Evolutionary conservation across 2,113 vertebrate genomes (phyloP).

Genomic region (Puntigrus tetrazona): DNA sequence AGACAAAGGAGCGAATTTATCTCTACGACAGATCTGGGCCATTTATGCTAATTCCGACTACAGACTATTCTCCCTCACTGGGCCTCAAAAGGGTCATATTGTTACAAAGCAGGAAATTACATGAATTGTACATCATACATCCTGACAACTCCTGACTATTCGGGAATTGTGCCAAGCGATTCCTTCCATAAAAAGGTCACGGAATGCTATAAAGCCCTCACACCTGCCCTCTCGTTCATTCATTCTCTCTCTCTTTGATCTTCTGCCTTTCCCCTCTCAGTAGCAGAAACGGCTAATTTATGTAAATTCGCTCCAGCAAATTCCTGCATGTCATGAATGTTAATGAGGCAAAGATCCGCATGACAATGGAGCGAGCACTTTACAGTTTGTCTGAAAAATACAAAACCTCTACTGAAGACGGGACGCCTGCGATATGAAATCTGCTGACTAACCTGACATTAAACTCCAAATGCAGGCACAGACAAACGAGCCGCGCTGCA

Average conservation of each 20-base stretch:
- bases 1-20: constrained; percentile 91
- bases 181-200: constrained; percentile 60
- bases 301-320: constrained; percentile 65
- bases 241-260: constrained; percentile 40
- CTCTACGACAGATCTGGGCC: constrained; percentile 87
- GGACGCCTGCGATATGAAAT: constrained; percentile 55
- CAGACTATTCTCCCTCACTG: constrained; percentile 71
- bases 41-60: constrained; percentile 82
- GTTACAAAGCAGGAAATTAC: constrained; percentile 85
- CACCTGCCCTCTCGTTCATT: constrained; percentile 28
- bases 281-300: constrained; percentile 67
- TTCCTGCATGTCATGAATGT: constrained; percentile 73
- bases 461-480: constrained; percentile 48
- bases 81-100: constrained; percentile 80
- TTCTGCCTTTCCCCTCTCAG: constrained; percentile 57
- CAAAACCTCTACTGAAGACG: constrained; percentile 45
- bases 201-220: constrained; percentile 48
- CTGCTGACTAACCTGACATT: constrained; percentile 72
- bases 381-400: constrained; percentile 37
- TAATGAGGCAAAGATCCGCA: constrained; percentile 63
- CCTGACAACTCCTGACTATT: constrained; percentile 58
- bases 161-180: constrained; percentile 59
- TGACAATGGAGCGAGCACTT: constrained; percentile 58
- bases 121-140: constrained; percentile 82
- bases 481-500: constrained; percentile 28